A percentile compares a stretch with the other conserved stretches of the same genome.
Conservation (phyloP, 2,797 vertebrate species). For the Amblyraja radiata region DNA sequence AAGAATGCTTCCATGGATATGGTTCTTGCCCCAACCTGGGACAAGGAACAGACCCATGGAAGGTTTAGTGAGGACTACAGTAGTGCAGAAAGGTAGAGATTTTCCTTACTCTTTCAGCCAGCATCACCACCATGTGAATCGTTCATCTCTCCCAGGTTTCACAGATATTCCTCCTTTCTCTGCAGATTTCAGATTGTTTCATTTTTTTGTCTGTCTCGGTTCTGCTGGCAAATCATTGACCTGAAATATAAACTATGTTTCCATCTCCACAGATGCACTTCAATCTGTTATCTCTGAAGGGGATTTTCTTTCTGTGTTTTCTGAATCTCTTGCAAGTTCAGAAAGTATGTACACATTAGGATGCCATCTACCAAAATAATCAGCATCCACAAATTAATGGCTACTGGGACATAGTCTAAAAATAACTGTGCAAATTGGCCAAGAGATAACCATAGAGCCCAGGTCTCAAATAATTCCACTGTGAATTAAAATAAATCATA, state of each 20-base stretch:
- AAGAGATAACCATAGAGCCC: neutral
- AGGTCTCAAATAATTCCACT: neutral
- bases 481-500: neutral
- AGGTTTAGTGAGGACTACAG: too few relatives aligned
- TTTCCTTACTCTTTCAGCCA: too few relatives aligned
- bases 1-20: neutral
- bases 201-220: too few relatives aligned
- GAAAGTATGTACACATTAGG: neutral
- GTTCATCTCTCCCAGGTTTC: too few relatives aligned
- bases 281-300: too few relatives aligned
- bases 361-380: neutral
- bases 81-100: too few relatives aligned
- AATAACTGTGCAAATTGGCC: neutral
- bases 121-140: too few relatives aligned
- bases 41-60: neutral
- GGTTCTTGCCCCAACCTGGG: neutral
- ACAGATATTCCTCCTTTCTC: too few relatives aligned
- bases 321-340: neutral
- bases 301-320: neutral
- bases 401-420: neutral
- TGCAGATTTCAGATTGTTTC: too few relatives aligned
- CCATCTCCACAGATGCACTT: too few relatives aligned
- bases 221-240: too few relatives aligned
- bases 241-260: too few relatives aligned
- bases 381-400: neutral